phyloP scores from a whole-genome alignment of 53 echinoderm and acorn worm genomes.

The Echinarachnius parma region DNA sequence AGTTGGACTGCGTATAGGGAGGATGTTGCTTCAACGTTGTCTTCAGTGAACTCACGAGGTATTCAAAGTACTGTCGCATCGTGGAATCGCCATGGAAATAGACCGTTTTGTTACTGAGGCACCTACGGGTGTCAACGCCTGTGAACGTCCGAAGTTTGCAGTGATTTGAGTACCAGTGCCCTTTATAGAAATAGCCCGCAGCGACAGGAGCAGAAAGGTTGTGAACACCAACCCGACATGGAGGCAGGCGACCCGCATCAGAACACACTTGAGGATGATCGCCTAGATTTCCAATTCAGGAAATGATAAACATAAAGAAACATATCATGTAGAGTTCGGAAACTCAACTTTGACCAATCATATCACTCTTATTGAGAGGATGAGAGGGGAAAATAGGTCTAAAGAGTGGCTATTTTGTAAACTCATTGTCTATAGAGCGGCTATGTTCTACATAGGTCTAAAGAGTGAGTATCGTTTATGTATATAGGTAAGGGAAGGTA shows the following conservation, averaged over 20 bases:
- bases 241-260: background rate
- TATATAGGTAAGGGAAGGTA: no score
- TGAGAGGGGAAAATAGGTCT: no score
- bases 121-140: constrained; percentile 16
- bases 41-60: constrained; percentile 30
- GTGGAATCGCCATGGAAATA: constrained; percentile 78
- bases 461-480: no score
- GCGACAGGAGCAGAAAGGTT: constrained; percentile 26
- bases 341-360: no score
- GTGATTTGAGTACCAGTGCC: constrained; percentile 52
- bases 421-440: no score
- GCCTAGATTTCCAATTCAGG: no score
- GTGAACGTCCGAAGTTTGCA: constrained; percentile 47
- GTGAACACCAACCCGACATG: background rate
- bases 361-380: no score
- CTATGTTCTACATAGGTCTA: no score
- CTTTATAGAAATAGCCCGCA: constrained; percentile 51
- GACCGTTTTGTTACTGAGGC: constrained; percentile 60
- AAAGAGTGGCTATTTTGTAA: no score
- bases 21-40: constrained; percentile 21
- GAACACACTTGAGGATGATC: no score
- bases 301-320: no score
- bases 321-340: no score
- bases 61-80: constrained; percentile 64
- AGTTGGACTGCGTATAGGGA: constrained; percentile 30